Conservation (phyloP, 2,888 invertebrate species). For the Meiosimyza decipiens region DNA sequence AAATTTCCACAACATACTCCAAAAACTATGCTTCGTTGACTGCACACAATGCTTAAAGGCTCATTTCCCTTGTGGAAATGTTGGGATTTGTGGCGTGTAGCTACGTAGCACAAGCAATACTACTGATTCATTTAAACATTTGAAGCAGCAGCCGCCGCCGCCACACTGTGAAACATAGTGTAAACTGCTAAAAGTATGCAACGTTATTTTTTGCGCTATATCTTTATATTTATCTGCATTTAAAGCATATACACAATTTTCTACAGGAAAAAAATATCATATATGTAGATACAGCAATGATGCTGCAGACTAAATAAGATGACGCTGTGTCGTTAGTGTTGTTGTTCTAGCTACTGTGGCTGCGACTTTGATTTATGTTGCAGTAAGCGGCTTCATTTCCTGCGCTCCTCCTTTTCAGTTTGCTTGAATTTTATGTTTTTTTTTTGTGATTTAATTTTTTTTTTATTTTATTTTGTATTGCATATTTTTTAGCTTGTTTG, state of each 20-base stretch:
- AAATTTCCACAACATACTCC: background rate
- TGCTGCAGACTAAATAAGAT: background rate
- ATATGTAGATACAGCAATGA: background rate
- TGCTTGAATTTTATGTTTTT: background rate
- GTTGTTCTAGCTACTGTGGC: slow-evolving; percentile 12
- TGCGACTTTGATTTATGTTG: slow-evolving; percentile 32
- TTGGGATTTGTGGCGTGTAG: background rate
- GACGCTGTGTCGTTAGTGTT: slow-evolving; percentile 18
- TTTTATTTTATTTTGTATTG: slow-evolving; percentile 5
- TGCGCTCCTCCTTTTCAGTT: background rate
- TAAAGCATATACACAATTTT: slow-evolving; percentile 12
- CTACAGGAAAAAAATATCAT: background rate
- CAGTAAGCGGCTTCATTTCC: slow-evolving; percentile 33
- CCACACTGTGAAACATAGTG: slow-evolving; percentile 17
- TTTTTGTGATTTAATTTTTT: background rate
- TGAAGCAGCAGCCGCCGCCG: background rate
- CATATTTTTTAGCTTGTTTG: slow-evolving; percentile 24
- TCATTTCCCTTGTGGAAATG: slow-evolving; percentile 19
- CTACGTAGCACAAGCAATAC: background rate
- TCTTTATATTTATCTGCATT: background rate
- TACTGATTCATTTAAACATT: slow-evolving; percentile 27
- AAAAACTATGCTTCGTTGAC: slow-evolving; percentile 17
- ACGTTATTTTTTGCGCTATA: background rate
- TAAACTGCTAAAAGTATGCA: slow-evolving; percentile 29
- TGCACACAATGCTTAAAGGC: slow-evolving; percentile 18